These are phyloP conservation scores for Lydus trimaculatus DNA, from an alignment of 2,888 invertebrate genomes.

Conservation along the genomic window DNA sequence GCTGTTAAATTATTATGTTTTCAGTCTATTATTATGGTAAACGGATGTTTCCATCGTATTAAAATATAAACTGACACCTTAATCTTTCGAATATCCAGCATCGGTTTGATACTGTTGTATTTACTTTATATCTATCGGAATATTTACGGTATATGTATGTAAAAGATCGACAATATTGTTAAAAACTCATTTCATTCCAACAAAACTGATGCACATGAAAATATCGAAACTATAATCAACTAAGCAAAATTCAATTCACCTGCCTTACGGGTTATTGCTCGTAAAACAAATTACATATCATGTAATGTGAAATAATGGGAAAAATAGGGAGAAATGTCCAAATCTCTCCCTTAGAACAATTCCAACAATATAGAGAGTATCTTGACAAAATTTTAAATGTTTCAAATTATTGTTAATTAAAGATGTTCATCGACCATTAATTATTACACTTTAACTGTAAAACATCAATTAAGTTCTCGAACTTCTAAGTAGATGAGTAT, in stretches of 20 bases:
- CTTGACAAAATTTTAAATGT: not conserved
- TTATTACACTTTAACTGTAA: not conserved
- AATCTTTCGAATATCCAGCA: not conserved
- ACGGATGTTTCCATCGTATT: not conserved
- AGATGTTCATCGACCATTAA: not conserved
- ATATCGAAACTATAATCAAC: constrained; percentile 11
- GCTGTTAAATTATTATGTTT: not conserved
- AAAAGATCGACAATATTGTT: constrained; percentile 8
- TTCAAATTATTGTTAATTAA: not conserved
- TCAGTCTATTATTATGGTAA: not conserved
- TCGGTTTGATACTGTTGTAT: not conserved
- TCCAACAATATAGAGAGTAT: too few relatives aligned
- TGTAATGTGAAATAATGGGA: not conserved
- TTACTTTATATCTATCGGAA: too few relatives aligned
- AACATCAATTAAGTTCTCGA: not conserved
- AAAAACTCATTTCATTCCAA: constrained; percentile 13
- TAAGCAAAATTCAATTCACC: not conserved
- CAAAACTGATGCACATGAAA: constrained; percentile 11
- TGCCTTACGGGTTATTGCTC: not conserved
- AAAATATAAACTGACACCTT: not conserved
- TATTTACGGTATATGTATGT: not conserved
- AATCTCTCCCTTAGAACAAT: too few relatives aligned
- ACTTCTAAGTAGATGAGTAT: not conserved
- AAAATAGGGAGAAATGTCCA: too few relatives aligned
- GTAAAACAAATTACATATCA: not conserved